Base-by-base conservation (phyloP, 2,113 vertebrate genomes). In the Silurus meridionalis region DNA sequence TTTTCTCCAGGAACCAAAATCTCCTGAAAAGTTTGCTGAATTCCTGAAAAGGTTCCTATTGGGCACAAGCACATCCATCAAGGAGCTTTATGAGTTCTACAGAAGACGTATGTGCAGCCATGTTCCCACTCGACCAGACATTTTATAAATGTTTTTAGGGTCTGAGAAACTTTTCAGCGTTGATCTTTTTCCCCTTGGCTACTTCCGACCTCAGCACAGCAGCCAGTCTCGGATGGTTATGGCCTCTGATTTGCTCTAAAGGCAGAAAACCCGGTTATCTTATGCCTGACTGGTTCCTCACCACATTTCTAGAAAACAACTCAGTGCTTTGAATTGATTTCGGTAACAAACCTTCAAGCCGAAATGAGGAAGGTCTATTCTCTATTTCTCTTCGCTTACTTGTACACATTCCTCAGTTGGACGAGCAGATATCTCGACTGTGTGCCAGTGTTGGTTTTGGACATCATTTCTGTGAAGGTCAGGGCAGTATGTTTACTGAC, bases 401-500 rank as follows among this genome's bases (percentile, higher is more conserved):
- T 37, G 37, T 37, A 25, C 55, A 72, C 85, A 86, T 86, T 86
- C 78, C 85, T 81, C 37, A 81, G 53, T 21, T 28, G 55, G 77
- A 86, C 48, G 55, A 72, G 72, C 53, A 71, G 61, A 52, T 71
- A 71, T 85, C 85, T 72, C 50, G 55, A 72, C 64, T 86, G 25
- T 72, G 64, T 81, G 84, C 52, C 84, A 80, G 8, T 85, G 64
- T 81, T 86, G 78, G 78, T 81, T 86, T 85, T 81, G 75, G 74
- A 80, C 55, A 19, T 15, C 60, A 64, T 53, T 50, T 6, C 67
- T 82, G 46, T 11, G 8, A 67, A 75, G 79, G 17, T 6, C n/a
- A 17, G 57, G 53, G 69, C 60, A 57, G n/a, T 37, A 37, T 82
- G 57, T 82, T 64, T 75, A 64, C 85, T 77, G 85, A 75, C 60